phyloP scores from a whole-genome alignment of 2,113 vertebrate genomes.

The Potamarius usumacintae region DNA sequence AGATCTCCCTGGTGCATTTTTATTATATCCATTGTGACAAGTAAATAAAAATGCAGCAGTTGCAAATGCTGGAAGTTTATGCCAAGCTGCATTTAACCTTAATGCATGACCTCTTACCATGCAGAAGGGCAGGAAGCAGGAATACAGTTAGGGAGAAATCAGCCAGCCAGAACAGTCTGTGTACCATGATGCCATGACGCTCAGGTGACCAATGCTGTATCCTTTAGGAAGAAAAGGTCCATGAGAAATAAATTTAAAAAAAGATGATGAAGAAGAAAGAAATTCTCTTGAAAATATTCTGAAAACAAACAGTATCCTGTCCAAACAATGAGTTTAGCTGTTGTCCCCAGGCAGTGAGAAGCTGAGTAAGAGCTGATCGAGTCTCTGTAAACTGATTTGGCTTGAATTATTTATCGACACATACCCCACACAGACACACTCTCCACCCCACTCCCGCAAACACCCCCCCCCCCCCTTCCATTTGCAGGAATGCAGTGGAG shows the following conservation, averaged over 20 bases:
- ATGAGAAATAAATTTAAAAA: background rate
- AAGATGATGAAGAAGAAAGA: too few species aligned
- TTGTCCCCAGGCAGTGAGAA: conserved; percentile 17
- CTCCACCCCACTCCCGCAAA: background rate
- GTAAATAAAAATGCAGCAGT: background rate
- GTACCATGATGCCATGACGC: conserved; percentile 60
- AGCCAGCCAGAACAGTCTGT: conserved; percentile 48
- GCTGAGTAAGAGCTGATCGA: conserved; percentile 19
- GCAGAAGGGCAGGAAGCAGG: conserved; percentile 36
- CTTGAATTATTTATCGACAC: conserved; percentile 58
- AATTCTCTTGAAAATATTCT: background rate
- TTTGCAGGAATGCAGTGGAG: conserved; percentile 37
- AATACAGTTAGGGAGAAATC: conserved; percentile 43
- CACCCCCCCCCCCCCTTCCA: background rate
- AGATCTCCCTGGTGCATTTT: background rate
- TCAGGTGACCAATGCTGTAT: conserved; percentile 26
- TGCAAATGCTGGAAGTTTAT: background rate
- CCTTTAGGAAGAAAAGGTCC: conserved; percentile 35
- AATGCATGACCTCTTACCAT: conserved; percentile 55
- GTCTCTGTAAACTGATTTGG: conserved; percentile 59
- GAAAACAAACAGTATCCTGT: background rate
- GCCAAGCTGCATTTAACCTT: background rate
- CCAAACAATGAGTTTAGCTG: background rate
- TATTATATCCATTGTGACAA: background rate
- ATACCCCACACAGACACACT: too few species aligned